A percentile compares a stretch with the other conserved stretches of the same genome.
These are phyloP conservation scores for Oedothorax gibbosus DNA, from an alignment of 1,140 invertebrate species.

Conservation along the genomic window DNA sequence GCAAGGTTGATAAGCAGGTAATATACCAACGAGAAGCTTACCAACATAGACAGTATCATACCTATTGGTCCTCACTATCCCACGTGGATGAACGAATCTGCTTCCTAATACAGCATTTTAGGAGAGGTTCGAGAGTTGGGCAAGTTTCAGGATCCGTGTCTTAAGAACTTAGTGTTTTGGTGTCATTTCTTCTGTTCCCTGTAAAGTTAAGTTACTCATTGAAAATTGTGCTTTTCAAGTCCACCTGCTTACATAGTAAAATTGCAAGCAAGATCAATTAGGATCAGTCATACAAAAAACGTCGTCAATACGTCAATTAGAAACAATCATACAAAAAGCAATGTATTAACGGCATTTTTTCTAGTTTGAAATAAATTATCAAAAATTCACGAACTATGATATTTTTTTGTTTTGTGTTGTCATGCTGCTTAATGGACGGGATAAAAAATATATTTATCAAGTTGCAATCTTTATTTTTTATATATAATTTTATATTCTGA, in stretches of 20 bases:
- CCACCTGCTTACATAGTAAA: constrained; percentile 18
- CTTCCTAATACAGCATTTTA: constrained; percentile 22
- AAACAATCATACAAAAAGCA: constrained; percentile 9
- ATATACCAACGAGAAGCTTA: constrained; percentile 17
- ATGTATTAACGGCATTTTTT: no score
- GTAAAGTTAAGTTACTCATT: constrained; percentile 55
- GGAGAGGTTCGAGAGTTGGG: constrained; percentile 15
- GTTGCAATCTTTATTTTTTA: no score
- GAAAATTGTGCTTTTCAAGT: constrained; percentile 33
- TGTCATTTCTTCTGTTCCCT: constrained; percentile 45
- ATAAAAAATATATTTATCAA: no score
- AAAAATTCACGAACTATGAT: no score
- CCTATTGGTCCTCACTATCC: constrained; percentile 36
- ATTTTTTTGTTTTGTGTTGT: no score
- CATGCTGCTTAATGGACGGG: no score
- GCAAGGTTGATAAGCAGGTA: constrained; percentile 18
- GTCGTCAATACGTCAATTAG: no score
- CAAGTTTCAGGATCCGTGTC: constrained; percentile 28
- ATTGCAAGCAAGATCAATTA: constrained; percentile 13
- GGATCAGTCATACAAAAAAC: constrained; percentile 14
- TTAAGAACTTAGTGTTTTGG: constrained; percentile 40
- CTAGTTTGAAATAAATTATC: no score
- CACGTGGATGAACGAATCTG: constrained; percentile 25
- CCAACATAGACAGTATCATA: constrained; percentile 32
- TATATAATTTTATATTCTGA: no score